Evolutionary conservation across 1,140 invertebrate genomes (phyloP), one percentile per base, ranked within the genome.

Genomic region (Conus ventricosus): DNA sequence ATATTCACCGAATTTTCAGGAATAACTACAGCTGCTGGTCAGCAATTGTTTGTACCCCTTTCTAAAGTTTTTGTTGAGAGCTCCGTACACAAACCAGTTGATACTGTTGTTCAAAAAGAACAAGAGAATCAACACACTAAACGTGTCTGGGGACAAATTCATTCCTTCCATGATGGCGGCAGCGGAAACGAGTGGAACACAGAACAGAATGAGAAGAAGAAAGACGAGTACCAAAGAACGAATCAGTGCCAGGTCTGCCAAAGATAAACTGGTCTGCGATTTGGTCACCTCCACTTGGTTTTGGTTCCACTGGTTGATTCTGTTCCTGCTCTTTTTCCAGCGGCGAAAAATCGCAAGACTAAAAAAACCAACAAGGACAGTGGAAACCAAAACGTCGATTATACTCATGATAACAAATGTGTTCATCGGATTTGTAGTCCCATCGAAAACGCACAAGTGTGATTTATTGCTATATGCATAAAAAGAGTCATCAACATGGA

Each of bases 21-120:
- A 39, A 39, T 39, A 54, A 63, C 83, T 11, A 71, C 63, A 85
- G 20, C 60, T 15, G n/a, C 27, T 27, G 5, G 57, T 63, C 8
- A 87, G 67, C 85, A 78, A 75, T 54, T 67, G 57, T 20, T 87
- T 87, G 81, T 90, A 90, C 15, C 71, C 88, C 7, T 87, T 51
- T 55, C 63, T 71, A 53, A 90, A 89, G 54, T 85, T 88, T n/a
- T 84, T 83, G 84, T 90, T 89, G 54, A 89, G 81, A 53, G 84
- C n/a, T 15, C 90, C 90, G 85, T 90, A 90, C 71, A 90, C 55
- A 39, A 90, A 78, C 88, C 90, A 89, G 78, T 90, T 88, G 27
- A 89, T 78, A 15, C 88, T 87, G 39, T 85, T 75, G 86, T 90
- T 90, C 8, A 84, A 67, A 89, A 89, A n/a, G n/a, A 88, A 76